phyloP scores from a whole-genome alignment of 2,888 invertebrate species.

The Drosophila nr. perissopoda region DNA sequence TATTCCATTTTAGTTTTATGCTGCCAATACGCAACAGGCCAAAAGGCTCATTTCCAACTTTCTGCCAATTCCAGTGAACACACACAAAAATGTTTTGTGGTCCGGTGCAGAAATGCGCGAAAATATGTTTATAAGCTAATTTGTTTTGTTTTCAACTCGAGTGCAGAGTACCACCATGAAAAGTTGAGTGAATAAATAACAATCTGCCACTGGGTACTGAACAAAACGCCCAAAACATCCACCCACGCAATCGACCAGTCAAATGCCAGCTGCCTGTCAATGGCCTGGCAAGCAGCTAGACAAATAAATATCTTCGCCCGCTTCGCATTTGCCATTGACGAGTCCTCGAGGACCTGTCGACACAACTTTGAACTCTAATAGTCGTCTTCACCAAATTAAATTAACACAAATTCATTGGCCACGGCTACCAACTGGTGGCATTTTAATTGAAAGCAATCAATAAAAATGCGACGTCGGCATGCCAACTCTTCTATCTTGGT shows the following conservation, averaged over 20 bases:
- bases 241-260: background rate
- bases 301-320: slow-evolving; percentile 41
- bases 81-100: slow-evolving; percentile 37
- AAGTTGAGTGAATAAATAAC: slow-evolving; percentile 52
- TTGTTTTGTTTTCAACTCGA: slow-evolving; percentile 41
- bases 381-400: slow-evolving; percentile 65
- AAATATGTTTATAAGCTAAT: slow-evolving; percentile 60
- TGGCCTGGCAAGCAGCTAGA: slow-evolving; percentile 31
- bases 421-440: slow-evolving; percentile 59
- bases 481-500: slow-evolving; percentile 19
- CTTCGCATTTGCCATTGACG: slow-evolving; percentile 49
- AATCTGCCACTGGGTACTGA: slow-evolving; percentile 16
- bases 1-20: background rate
- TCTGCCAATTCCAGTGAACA: background rate
- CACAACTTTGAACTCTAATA: slow-evolving; percentile 65
- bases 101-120: slow-evolving; percentile 42
- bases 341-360: slow-evolving; percentile 45
- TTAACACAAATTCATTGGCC: slow-evolving; percentile 69
- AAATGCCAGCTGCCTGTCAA: slow-evolving; percentile 49
- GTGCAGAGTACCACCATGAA: slow-evolving; percentile 18
- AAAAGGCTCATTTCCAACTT: slow-evolving; percentile 8
- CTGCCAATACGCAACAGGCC: slow-evolving; percentile 5
- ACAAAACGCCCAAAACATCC: background rate
- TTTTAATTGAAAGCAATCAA: slow-evolving; percentile 78
- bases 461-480: slow-evolving; percentile 30